These are phyloP conservation scores for Apomyelois bistriatella DNA, from an alignment of 2,888 invertebrate species.

Conservation along the genomic window DNA sequence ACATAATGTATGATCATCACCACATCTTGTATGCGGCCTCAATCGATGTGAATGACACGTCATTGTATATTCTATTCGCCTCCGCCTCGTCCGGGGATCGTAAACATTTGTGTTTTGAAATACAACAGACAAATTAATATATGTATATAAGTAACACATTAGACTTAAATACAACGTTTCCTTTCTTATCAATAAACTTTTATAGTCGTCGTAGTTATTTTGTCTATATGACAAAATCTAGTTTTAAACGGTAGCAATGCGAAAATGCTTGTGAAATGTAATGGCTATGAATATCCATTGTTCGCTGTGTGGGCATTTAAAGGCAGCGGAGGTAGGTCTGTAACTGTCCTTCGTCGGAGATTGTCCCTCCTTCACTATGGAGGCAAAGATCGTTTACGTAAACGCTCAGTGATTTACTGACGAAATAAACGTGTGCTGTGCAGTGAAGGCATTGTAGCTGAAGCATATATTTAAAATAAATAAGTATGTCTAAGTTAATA, in stretches of 20 bases:
- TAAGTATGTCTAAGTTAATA: no score
- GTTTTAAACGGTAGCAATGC: not conserved
- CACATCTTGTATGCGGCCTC: slow-evolving; percentile 71
- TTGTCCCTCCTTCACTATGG: slow-evolving; percentile 28
- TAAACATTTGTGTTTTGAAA: slow-evolving; percentile 69
- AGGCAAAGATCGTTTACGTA: slow-evolving; percentile 23
- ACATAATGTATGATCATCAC: slow-evolving; percentile 60
- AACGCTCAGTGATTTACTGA: slow-evolving; percentile 22
- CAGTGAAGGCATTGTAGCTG: not conserved
- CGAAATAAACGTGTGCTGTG: not conserved
- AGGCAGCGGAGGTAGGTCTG: slow-evolving; percentile 34
- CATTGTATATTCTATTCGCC: slow-evolving; percentile 75
- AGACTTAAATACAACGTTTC: slow-evolving; percentile 14
- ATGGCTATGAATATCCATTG: slow-evolving; percentile 50
- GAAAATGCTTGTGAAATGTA: slow-evolving; percentile 41
- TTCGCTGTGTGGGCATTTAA: slow-evolving; percentile 41
- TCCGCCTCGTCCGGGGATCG: slow-evolving; percentile 64
- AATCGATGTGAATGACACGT: slow-evolving; percentile 75
- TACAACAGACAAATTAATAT: slow-evolving; percentile 53
- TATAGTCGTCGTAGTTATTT: not conserved
- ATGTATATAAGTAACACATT: slow-evolving; percentile 18
- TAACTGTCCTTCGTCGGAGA: slow-evolving; percentile 35
- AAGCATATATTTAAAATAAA: not conserved
- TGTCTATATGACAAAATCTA: not conserved
- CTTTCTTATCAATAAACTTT: not conserved